Base-by-base conservation (phyloP, 1,140 invertebrate genomes). In the Macrobrachium rosenbergii region DNA sequence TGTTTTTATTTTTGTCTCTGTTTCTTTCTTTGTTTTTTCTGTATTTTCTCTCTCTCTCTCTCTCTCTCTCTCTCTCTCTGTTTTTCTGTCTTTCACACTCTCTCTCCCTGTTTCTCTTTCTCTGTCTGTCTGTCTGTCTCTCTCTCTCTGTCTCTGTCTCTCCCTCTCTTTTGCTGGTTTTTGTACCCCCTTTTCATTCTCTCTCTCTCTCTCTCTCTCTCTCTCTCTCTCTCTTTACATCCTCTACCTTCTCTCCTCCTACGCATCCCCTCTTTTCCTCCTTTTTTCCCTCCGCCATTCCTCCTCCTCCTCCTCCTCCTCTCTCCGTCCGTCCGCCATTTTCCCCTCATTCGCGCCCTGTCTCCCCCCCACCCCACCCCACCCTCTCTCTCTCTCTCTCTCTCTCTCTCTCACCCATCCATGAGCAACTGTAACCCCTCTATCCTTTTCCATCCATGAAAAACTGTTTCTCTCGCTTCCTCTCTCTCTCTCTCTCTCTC, bases 111-210 rank as follows among this genome's bases (percentile, higher is more conserved):
- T 52, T n/a, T 45, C 75, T 77, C 75, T 52, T n/a, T 45, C 37
- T 77, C 75, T 52, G 17, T n/a, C 75, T 77, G n/a, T n/a, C n/a
- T n/a, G n/a, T n/a, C n/a, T n/a, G n/a, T n/a, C 52, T n/a, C 75
- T 77, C 37, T 52, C 52, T 45, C 75, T 77, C 75, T 52, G 17
- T 45, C 37, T 77, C 75, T 52, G 17, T n/a, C 75, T 77, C 75
- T n/a, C 52, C 21, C 52, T 78, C 52, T n/a, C 59, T 58, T 2
- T 37, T 37, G 28, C 28, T 37, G 28, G 28, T 37, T 37, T 37
- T 3, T 37, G 3, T 37, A 37, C 28, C 28, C 28, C 28, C 28
- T 37, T 37, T 1, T 37, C 28, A 37, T 37, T 37, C 52, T 78
- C 76, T 23, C 59, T 21, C 45, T 78, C 28, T 73, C 28, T 37